Base-by-base conservation (phyloP, 2,888 invertebrate genomes). In the Amphipyra berbera region DNA sequence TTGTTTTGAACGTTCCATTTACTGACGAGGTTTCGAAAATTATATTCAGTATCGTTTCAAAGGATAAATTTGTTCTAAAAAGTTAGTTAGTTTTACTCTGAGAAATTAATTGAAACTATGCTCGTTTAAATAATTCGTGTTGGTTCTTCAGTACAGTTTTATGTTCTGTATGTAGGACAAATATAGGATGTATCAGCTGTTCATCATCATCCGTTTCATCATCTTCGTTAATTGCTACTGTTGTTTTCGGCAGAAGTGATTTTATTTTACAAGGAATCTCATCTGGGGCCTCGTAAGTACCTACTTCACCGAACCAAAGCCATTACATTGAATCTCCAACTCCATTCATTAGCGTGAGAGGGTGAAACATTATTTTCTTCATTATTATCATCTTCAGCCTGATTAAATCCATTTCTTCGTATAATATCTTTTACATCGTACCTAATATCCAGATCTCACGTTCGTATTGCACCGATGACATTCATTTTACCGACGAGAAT, bases 1-100 rank as follows among this genome's bases (percentile, higher is more conserved):
- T 68, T 68, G 54, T 69, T 65, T 61, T 50, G n/a, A 56, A 59
- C 42, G 27, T 50, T 44, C 41, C 35, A 21, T 13, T 50, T 60
- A 47, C 37, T 6, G 38, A 44, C 13, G 41, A 72, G 42, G 15
- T 67, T 67, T 37, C 10, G 40, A 54, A 65, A 70, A 48, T 61
- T 57, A 45, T 61, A 21, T 53, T 7, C 35, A 13, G 44, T 48
- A 15, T 44, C 27, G 40, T 56, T 57, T 50, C 47, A 68, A 60
- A 72, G 6, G 33, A 41, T 52, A n/a, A 50, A 40, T 45, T 61
- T 35, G 37, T 13, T 55, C 46, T 27, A 46, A 49, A 68, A 50
- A 38, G 38, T 15, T 44, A 33, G 52, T 52, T 54, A 7, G n/a
- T 30, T 8, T 40, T 2, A 10, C 47, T 68, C 50, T 62, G 42